Percentiles rank a stretch among this genome's conserved stretches.
phyloP scores from a whole-genome alignment of 2,888 invertebrate species.

The Pheosia tremula region DNA sequence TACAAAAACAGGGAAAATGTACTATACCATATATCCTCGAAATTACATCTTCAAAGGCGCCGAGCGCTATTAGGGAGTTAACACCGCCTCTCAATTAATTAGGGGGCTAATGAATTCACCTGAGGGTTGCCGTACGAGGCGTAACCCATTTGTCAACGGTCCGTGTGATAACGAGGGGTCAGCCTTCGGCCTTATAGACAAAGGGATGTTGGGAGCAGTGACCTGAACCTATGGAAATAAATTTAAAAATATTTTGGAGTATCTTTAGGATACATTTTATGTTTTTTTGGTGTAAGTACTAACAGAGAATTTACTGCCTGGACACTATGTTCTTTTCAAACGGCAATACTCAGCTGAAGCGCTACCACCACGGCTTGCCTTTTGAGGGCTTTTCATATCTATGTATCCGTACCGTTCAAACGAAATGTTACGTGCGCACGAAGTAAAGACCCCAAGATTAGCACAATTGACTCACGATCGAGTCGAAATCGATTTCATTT shows the following conservation, averaged over 20 bases:
- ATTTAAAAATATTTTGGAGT: background rate
- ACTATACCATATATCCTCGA: slow-evolving; percentile 16
- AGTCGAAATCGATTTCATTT: too few relatives aligned
- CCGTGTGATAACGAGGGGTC: slow-evolving; percentile 63
- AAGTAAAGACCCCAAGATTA: too few relatives aligned
- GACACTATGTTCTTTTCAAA: too few relatives aligned
- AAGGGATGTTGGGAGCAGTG: slow-evolving; percentile 37
- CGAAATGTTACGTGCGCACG: too few relatives aligned
- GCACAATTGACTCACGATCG: too few relatives aligned
- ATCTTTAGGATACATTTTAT: background rate
- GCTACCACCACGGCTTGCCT: too few relatives aligned
- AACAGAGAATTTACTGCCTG: too few relatives aligned
- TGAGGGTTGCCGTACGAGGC: slow-evolving; percentile 54
- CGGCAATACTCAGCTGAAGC: too few relatives aligned
- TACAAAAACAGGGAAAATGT: slow-evolving; percentile 27
- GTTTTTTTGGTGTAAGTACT: too few relatives aligned
- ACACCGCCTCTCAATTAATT: slow-evolving; percentile 73
- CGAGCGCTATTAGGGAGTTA: slow-evolving; percentile 50
- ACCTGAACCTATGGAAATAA: slow-evolving; percentile 27
- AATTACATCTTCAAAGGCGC: slow-evolving; percentile 42
- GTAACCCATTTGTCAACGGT: slow-evolving; percentile 74
- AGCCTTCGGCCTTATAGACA: slow-evolving; percentile 35
- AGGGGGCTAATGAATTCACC: slow-evolving; percentile 69
- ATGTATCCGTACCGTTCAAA: too few relatives aligned
- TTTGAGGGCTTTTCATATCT: too few relatives aligned